Evolutionary conservation across 2,797 vertebrate species (phyloP).

Genomic region (Amblyopsis hoosieri): DNA sequence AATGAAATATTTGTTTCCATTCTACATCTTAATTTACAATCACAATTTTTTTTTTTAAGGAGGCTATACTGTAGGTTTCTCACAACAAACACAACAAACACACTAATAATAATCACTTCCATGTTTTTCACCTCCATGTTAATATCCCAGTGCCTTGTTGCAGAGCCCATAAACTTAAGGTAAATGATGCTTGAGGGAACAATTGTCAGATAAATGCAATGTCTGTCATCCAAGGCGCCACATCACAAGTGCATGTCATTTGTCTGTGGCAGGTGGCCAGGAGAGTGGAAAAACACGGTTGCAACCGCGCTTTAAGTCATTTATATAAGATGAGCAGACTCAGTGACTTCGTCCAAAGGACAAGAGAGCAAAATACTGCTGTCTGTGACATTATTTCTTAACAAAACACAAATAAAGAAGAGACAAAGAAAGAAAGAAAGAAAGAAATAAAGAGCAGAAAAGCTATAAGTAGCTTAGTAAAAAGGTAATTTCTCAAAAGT

Average conservation of each 20-base stretch:
- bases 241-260: constrained; percentile 49
- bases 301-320: constrained; percentile 21
- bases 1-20: no score
- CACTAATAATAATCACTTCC: constrained; percentile 3
- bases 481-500: constrained; percentile 50
- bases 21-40: no score
- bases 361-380: constrained; percentile 22
- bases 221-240: constrained; percentile 37
- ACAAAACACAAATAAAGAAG: not conserved
- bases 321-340: constrained; percentile 25
- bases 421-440: not conserved
- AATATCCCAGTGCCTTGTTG: not conserved
- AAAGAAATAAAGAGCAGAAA: not conserved
- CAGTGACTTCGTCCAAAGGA: not conserved
- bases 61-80: no score
- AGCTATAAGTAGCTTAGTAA: constrained; percentile 24
- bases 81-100: not conserved
- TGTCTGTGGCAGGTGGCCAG: constrained; percentile 35
- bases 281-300: no score
- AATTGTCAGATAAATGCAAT: constrained; percentile 35
- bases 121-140: constrained; percentile 11
- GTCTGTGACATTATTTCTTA: constrained; percentile 5
- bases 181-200: constrained; percentile 31
- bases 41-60: no score
- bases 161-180: no score